A percentile compares a stretch with the other conserved stretches of the same genome.
These are phyloP conservation scores for Hypercompe scribonia DNA, from an alignment of 2,888 invertebrate species.

Conservation along the genomic window DNA sequence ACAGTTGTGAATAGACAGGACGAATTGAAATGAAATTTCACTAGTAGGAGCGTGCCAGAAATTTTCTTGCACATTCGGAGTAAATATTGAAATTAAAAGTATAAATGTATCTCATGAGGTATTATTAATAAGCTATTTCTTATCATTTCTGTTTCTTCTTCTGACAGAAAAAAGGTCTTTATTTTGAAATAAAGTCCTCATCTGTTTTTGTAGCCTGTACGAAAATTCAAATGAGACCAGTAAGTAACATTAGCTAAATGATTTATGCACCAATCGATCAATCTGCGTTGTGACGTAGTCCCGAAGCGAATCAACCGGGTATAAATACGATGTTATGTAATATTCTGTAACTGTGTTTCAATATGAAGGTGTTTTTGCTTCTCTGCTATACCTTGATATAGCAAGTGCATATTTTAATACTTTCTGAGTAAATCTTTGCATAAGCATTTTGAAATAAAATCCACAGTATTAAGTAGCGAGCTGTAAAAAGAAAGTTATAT, in stretches of 20 bases:
- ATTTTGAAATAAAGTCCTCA: background rate
- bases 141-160: background rate
- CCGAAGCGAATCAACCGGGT: background rate
- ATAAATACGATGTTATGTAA: background rate
- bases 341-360: background rate
- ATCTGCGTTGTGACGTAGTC: background rate
- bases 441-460: too few species aligned
- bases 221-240: background rate
- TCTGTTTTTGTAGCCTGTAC: background rate
- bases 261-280: conserved; percentile 5
- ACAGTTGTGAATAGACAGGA: too few species aligned
- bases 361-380: background rate
- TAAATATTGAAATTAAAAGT: too few species aligned
- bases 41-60: too few species aligned
- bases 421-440: too few species aligned
- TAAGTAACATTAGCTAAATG: conserved; percentile 5
- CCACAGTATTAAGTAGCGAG: too few species aligned
- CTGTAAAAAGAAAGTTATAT: too few species aligned
- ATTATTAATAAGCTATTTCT: too few species aligned
- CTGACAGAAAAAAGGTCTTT: background rate
- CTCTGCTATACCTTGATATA: background rate
- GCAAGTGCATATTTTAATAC: too few species aligned
- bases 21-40: too few species aligned
- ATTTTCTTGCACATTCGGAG: too few species aligned
- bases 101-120: too few species aligned